These are phyloP conservation scores for Hypsopygia costalis DNA, from an alignment of 2,888 invertebrate genomes.

Conservation along the genomic window DNA sequence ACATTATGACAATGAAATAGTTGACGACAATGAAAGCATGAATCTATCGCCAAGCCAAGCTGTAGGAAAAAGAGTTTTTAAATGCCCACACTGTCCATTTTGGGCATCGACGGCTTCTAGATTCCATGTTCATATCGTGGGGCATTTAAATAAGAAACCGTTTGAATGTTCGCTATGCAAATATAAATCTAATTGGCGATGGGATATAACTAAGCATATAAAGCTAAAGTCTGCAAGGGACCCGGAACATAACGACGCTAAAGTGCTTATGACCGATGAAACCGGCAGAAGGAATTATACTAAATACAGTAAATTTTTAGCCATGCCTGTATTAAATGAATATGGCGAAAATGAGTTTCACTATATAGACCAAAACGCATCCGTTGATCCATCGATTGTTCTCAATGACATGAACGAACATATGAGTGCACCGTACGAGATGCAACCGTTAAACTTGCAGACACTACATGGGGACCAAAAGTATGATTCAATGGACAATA, in stretches of 20 bases:
- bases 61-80: conserved; percentile 89
- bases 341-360: conserved; percentile 73
- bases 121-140: conserved; percentile 96
- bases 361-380: conserved; percentile 58
- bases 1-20: conserved; percentile 55
- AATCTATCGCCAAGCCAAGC: conserved; percentile 82
- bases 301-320: conserved; percentile 94
- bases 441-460: conserved; percentile 83
- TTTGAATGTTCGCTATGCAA: conserved; percentile 97
- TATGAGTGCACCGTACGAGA: conserved; percentile 63
- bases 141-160: conserved; percentile 95
- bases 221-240: conserved; percentile 93
- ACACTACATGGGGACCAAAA: conserved; percentile 54
- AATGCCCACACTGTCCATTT: conserved; percentile 95
- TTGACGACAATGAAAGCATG: conserved; percentile 79
- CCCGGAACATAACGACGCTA: conserved; percentile 88
- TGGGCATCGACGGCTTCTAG: conserved; percentile 96
- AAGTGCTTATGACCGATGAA: conserved; percentile 94
- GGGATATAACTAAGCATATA: conserved; percentile 98
- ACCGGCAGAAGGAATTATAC: conserved; percentile 94
- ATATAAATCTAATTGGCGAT: conserved; percentile 97
- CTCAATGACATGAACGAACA: conserved; percentile 68
- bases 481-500: conserved; percentile 37
- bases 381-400: conserved; percentile 64
- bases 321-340: conserved; percentile 82